These are phyloP conservation scores for Drosophila parabipectinata DNA, from an alignment of 1,140 invertebrate genomes.

Conservation along the genomic window DNA sequence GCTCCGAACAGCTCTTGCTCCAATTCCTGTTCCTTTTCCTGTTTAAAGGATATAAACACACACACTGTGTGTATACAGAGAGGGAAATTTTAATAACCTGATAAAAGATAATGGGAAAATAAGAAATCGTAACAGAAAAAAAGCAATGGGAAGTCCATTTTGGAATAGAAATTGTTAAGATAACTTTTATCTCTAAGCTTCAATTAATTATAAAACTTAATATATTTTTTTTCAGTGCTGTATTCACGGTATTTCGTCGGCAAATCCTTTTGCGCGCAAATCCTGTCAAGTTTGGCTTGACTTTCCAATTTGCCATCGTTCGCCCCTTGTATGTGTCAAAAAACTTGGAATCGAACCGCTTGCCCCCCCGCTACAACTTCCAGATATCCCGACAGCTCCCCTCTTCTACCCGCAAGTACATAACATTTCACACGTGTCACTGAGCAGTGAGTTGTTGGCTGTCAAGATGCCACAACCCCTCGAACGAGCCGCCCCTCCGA, in stretches of 20 bases:
- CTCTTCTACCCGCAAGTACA: slow-evolving; percentile 39
- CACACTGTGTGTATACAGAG: slow-evolving; percentile 19
- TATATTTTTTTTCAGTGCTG: slow-evolving; percentile 3
- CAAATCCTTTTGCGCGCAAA: slow-evolving; percentile 70
- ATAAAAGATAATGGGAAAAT: not conserved
- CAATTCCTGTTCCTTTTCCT: slow-evolving; percentile 26
- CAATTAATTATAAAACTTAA: not conserved
- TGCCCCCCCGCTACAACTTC: not conserved
- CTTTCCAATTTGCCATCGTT: slow-evolving; percentile 68
- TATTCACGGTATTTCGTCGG: slow-evolving; percentile 46
- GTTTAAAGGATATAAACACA: not conserved
- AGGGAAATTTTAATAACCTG: not conserved
- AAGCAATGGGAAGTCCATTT: no score
- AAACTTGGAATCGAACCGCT: slow-evolving; percentile 43
- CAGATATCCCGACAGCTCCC: not conserved
- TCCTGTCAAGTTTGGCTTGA: slow-evolving; percentile 71
- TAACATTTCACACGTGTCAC: slow-evolving; percentile 77
- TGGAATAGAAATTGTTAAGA: no score
- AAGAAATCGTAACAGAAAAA: not conserved
- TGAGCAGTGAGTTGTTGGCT: slow-evolving; percentile 72
- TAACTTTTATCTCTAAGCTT: not conserved
- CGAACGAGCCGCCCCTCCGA: not conserved
- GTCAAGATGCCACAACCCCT: slow-evolving; percentile 50
- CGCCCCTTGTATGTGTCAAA: slow-evolving; percentile 70
- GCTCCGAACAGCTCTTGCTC: slow-evolving; percentile 19